A percentile compares a stretch with the other conserved stretches of the same genome.
Conservation (phyloP, 2,888 invertebrate species). For the Macrophya annulata region DNA sequence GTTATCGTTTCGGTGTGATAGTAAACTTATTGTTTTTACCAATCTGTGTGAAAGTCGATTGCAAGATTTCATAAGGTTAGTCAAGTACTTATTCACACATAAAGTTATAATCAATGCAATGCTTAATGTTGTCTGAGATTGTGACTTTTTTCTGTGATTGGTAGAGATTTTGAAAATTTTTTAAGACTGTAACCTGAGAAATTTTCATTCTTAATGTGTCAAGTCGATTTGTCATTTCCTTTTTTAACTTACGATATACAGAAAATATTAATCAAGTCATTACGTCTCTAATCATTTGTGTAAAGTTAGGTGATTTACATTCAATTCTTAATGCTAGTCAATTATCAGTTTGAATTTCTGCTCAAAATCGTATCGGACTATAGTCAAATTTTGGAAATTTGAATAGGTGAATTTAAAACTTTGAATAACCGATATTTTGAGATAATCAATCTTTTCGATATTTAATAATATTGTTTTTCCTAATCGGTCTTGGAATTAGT, state of each 20-base stretch:
- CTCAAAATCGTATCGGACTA: background rate
- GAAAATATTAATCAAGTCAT: background rate
- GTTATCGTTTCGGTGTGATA: background rate
- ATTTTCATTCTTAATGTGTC: background rate
- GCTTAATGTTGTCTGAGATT: background rate
- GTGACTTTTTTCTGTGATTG: background rate
- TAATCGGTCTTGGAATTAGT: background rate
- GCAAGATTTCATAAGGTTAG: constrained; percentile 4
- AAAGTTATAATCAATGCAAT: background rate
- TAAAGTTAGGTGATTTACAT: too few relatives aligned
- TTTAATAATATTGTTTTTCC: background rate
- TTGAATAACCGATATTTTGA: background rate
- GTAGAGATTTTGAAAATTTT: background rate
- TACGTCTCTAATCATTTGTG: background rate
- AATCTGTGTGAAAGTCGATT: background rate
- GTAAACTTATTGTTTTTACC: background rate
- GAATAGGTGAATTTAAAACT: background rate
- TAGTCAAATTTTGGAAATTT: background rate
- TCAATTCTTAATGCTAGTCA: too few relatives aligned
- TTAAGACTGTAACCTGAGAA: background rate
- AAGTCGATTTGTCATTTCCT: background rate
- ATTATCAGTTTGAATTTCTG: too few relatives aligned
- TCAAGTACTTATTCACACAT: background rate
- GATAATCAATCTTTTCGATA: background rate
- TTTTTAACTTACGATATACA: background rate